A percentile compares a stretch with the other conserved stretches of the same genome.
These are phyloP conservation scores for Eidolon helvum DNA, from an alignment of 2,113 vertebrate genomes.

Conservation along the genomic window DNA sequence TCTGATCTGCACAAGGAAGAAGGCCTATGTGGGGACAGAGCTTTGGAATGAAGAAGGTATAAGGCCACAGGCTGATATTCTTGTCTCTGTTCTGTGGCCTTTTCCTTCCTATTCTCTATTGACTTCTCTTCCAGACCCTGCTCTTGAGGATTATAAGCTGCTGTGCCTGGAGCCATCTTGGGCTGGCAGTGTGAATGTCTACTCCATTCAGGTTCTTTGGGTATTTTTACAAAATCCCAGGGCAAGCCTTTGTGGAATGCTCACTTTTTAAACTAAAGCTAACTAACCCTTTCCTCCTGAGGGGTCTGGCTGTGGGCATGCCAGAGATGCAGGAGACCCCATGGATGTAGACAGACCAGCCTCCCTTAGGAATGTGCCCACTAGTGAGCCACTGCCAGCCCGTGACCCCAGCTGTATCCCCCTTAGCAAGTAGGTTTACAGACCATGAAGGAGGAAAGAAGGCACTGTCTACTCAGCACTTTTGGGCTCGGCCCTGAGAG, in stretches of 20 bases:
- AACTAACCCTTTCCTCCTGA: neutral
- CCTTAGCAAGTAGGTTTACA: neutral
- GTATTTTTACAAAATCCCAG: neutral
- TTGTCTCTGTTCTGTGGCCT: neutral
- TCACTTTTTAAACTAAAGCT: neutral
- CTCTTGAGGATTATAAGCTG: neutral
- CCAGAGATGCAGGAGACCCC: neutral
- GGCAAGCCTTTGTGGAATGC: neutral
- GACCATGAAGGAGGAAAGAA: neutral
- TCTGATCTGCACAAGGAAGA: neutral
- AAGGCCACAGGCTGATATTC: neutral
- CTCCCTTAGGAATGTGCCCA: neutral
- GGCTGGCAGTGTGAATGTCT: neutral
- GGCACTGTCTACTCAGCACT: neutral
- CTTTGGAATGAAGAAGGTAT: neutral
- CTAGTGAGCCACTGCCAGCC: neutral
- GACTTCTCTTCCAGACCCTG: neutral
- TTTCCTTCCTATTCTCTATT: neutral
- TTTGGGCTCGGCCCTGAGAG: neutral
- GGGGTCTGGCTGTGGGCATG: neutral
- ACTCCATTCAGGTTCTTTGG: neutral
- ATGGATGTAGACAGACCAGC: neutral
- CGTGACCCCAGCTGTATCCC: neutral
- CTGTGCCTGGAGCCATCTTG: neutral
- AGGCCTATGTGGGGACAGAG: neutral